These are phyloP conservation scores for Malurus melanocephalus DNA, from an alignment of 2,113 vertebrate genomes.

Conservation along the genomic window DNA sequence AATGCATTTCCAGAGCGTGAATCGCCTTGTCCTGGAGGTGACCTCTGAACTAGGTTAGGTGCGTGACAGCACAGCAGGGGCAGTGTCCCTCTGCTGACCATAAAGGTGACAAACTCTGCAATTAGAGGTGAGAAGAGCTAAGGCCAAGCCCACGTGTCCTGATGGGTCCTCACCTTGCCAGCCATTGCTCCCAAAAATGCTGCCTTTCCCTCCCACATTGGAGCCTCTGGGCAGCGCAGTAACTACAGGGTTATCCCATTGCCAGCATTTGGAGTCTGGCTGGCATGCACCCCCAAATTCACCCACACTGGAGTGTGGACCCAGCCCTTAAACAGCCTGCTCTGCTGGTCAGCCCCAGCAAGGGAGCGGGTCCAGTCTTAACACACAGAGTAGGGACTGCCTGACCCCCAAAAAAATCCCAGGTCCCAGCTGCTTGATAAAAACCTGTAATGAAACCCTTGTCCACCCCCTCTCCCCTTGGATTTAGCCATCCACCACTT, in stretches of 20 bases:
- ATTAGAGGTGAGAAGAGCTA: background rate
- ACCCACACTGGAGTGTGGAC: fast-evolving
- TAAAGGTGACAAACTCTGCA: background rate
- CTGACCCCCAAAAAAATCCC: background rate
- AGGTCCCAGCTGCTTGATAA: background rate
- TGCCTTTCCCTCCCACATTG: background rate
- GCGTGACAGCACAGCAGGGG: background rate
- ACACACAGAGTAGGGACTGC: background rate
- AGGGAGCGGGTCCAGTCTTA: background rate
- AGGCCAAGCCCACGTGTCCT: background rate
- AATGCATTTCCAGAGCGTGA: background rate
- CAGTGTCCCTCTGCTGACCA: background rate
- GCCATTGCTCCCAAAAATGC: background rate
- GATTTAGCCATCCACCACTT: background rate
- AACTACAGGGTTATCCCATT: background rate
- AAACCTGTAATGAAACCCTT: background rate
- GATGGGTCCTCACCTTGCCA: background rate
- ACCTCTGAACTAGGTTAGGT: background rate
- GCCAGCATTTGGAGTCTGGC: background rate
- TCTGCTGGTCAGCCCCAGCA: background rate
- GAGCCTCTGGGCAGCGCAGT: background rate
- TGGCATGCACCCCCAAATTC: background rate
- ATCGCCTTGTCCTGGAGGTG: background rate
- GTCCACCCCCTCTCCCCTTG: background rate
- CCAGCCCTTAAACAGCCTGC: background rate